phyloP scores from a whole-genome alignment of 92 coral and sea anemone genomes.

The Diadumene lineata region DNA sequence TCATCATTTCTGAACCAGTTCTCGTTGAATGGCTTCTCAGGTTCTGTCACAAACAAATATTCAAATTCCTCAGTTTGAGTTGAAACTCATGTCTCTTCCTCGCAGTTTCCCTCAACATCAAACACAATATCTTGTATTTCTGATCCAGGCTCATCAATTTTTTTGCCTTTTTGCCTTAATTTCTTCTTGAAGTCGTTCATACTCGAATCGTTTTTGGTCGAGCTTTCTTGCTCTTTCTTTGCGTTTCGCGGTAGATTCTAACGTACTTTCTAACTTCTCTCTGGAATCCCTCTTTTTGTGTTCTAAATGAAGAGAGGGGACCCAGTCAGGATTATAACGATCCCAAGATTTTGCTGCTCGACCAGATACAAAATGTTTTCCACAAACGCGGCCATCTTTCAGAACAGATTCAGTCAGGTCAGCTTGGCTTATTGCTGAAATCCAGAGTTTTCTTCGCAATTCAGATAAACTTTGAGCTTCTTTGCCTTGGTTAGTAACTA shows the following conservation, averaged over 20 bases:
- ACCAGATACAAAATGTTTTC: conserved; percentile 24
- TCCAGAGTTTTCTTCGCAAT: conserved; percentile 30
- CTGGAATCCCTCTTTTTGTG: not conserved
- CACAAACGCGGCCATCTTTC: conserved; percentile 26
- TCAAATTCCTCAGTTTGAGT: no score
- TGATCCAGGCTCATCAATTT: conserved; percentile 15
- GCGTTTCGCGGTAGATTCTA: conserved; percentile 20
- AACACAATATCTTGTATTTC: not conserved
- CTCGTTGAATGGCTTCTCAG: conserved; percentile 25
- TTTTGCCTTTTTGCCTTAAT: conserved; percentile 5
- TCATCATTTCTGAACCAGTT: no score
- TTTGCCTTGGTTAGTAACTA: conserved; percentile 38
- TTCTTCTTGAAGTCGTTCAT: conserved; percentile 15
- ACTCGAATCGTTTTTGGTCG: conserved; percentile 9
- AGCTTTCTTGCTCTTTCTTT: conserved; percentile 7
- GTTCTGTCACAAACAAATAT: conserved; percentile 26
- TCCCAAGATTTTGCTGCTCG: conserved; percentile 21
- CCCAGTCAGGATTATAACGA: conserved; percentile 24
- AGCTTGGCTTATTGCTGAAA: conserved; percentile 32
- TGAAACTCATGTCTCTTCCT: conserved; percentile 19
- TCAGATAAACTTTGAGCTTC: conserved; percentile 17
- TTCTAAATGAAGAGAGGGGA: no score
- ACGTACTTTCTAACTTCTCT: conserved; percentile 8
- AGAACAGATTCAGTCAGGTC: conserved; percentile 32
- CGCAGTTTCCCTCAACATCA: not conserved